These are phyloP conservation scores for Zoanthus gigantus DNA, from an alignment of 92 coral and sea anemone genomes.

Conservation along the genomic window DNA sequence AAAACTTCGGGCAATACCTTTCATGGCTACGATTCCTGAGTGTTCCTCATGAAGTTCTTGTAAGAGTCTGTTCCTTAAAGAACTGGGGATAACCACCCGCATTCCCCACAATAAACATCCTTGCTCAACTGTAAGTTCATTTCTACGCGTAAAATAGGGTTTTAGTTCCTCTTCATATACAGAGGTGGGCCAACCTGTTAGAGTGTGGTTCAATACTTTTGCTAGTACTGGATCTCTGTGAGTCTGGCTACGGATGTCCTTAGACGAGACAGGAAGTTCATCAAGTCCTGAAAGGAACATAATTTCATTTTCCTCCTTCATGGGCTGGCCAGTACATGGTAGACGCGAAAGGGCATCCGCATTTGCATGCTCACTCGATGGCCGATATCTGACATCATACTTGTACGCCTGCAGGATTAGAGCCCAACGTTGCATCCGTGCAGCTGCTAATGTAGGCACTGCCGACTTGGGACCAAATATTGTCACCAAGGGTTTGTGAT, in stretches of 20 bases:
- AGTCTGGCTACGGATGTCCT: slow-evolving; percentile 57
- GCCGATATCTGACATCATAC: slow-evolving; percentile 58
- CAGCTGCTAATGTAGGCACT: slow-evolving; percentile 52
- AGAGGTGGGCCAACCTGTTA: slow-evolving; percentile 66
- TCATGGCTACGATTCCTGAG: slow-evolving; percentile 56
- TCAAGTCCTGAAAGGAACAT: slow-evolving; percentile 54
- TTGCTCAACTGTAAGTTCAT: slow-evolving; percentile 70
- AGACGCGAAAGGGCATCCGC: slow-evolving; percentile 63
- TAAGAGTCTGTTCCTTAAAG: slow-evolving; percentile 52
- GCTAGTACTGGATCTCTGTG: slow-evolving; percentile 69
- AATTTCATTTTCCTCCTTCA: slow-evolving; percentile 61
- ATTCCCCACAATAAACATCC: slow-evolving; percentile 83
- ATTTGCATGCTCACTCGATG: slow-evolving; percentile 61
- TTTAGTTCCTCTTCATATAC: slow-evolving; percentile 61
- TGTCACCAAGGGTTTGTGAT: slow-evolving; percentile 64
- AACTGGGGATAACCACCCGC: slow-evolving; percentile 67
- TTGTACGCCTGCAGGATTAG: slow-evolving; percentile 60
- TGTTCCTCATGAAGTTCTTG: slow-evolving; percentile 73
- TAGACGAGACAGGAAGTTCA: slow-evolving; percentile 63
- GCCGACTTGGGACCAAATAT: slow-evolving; percentile 49
- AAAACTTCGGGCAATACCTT: slow-evolving; percentile 38
- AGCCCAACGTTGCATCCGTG: slow-evolving; percentile 65
- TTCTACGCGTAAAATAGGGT: slow-evolving; percentile 58
- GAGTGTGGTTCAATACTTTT: slow-evolving; percentile 59
- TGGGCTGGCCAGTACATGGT: slow-evolving; percentile 41